Conservation (phyloP, 2,888 invertebrate genomes). For the Pelosia muscerda region DNA sequence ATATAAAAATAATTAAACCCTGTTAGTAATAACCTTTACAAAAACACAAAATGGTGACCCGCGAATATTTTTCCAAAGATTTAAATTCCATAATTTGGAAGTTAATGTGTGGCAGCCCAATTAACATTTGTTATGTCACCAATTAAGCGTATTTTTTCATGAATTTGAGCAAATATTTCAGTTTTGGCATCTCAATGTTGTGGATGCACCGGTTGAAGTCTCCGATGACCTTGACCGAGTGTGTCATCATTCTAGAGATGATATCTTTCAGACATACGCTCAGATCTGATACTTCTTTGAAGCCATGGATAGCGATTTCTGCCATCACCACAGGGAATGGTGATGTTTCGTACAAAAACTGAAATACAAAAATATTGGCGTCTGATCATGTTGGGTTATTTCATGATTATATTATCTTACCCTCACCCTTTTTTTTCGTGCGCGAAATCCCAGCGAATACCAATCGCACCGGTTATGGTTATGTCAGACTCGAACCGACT, state of each 20-base stretch:
- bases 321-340: conserved; percentile 84
- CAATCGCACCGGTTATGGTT: too few species aligned
- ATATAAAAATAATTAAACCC: background rate
- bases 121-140: background rate
- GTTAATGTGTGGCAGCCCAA: background rate
- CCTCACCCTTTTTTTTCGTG: too few species aligned
- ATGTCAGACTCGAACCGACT: too few species aligned
- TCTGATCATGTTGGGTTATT: too few species aligned
- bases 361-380: conserved; percentile 48
- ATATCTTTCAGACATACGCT: conserved; percentile 83
- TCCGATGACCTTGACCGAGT: conserved; percentile 82
- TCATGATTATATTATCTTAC: too few species aligned
- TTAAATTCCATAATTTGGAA: background rate
- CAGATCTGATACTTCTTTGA: conserved; percentile 82
- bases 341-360: conserved; percentile 83
- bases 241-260: conserved; percentile 83
- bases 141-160: conserved; percentile 82
- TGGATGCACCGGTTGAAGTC: conserved; percentile 84
- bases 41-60: background rate
- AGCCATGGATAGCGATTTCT: conserved; percentile 82
- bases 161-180: conserved; percentile 81
- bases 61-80: background rate
- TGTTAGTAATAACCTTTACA: background rate
- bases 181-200: conserved; percentile 83
- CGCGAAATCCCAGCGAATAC: too few species aligned